Evolutionary conservation across 2,797 vertebrate genomes (phyloP).

Genomic region (Lophotriccus pileatus): DNA sequence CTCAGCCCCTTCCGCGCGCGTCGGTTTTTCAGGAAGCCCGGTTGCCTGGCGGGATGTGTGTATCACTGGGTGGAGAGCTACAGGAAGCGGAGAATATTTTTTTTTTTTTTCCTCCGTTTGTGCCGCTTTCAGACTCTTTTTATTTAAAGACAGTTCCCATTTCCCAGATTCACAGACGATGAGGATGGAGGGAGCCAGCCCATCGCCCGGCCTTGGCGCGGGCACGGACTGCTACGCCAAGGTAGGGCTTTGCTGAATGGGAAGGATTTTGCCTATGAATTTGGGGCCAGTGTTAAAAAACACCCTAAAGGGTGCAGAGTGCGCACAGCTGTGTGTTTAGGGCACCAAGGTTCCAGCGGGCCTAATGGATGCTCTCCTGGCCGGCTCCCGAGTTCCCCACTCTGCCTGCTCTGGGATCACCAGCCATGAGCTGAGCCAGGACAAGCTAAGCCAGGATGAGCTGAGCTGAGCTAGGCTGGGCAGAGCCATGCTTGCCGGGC

Average conservation of each 20-base stretch:
- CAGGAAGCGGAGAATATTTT: constrained; percentile 19
- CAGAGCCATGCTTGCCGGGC: background rate
- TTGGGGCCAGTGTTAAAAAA: background rate
- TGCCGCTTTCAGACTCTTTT: background rate
- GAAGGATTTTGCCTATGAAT: background rate
- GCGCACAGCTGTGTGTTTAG: background rate
- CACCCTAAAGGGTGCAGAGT: background rate
- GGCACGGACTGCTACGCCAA: background rate
- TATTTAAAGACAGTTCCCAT: background rate
- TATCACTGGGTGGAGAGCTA: constrained; percentile 44
- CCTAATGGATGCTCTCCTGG: background rate
- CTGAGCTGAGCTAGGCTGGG: background rate
- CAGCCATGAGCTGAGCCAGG: no score
- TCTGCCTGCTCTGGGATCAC: no score
- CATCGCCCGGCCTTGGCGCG: background rate
- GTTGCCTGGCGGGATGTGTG: constrained; percentile 14
- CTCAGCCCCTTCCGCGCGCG: background rate
- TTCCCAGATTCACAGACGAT: background rate
- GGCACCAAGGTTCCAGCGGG: rapidly evolving
- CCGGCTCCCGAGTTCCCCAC: background rate
- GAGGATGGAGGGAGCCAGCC: background rate
- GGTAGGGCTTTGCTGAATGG: background rate
- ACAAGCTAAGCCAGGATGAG: background rate
- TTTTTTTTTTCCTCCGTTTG: background rate
- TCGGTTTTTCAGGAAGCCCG: constrained; percentile 7